Conservation (phyloP, 1,140 invertebrate genomes). For the Patella vulgata region DNA sequence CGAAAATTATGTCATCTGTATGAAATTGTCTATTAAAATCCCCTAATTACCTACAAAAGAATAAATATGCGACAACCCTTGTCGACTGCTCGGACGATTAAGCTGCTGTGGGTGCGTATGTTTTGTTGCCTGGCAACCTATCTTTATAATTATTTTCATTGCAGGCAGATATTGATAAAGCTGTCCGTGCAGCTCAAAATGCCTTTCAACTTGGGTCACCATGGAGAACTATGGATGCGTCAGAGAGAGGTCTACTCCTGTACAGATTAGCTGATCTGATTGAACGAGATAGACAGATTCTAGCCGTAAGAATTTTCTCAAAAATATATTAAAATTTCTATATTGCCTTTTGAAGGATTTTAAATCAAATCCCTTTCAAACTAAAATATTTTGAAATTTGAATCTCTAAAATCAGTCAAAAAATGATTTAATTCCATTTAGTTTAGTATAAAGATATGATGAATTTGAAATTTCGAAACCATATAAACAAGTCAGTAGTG, state of each 20-base stretch:
- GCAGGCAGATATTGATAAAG: slow-evolving; percentile 71
- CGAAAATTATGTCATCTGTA: too few species aligned
- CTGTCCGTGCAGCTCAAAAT: slow-evolving; percentile 84
- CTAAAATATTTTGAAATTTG: not conserved
- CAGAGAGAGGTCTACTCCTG: slow-evolving; percentile 81
- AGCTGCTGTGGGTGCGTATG: too few species aligned
- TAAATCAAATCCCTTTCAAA: not conserved
- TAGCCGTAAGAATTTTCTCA: slow-evolving; percentile 71
- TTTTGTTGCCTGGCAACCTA: too few species aligned
- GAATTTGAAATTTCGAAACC: too few species aligned
- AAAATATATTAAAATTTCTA: not conserved
- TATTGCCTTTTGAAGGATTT: not conserved
- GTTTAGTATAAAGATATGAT: not conserved
- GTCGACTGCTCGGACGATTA: too few species aligned
- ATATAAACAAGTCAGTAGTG: not conserved
- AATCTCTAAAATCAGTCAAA: not conserved
- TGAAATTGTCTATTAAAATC: too few species aligned
- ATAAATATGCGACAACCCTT: too few species aligned
- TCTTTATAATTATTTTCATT: too few species aligned
- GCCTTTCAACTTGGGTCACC: slow-evolving; percentile 73
- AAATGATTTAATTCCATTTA: not conserved
- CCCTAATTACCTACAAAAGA: too few species aligned
- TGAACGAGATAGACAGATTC: slow-evolving; percentile 76
- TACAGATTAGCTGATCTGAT: slow-evolving; percentile 82
- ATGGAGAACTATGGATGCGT: slow-evolving; percentile 94